Evolutionary conservation across 2,113 vertebrate genomes (phyloP), one percentile per base, ranked within the genome.

Genomic region (Siphamia tubifer): DNA sequence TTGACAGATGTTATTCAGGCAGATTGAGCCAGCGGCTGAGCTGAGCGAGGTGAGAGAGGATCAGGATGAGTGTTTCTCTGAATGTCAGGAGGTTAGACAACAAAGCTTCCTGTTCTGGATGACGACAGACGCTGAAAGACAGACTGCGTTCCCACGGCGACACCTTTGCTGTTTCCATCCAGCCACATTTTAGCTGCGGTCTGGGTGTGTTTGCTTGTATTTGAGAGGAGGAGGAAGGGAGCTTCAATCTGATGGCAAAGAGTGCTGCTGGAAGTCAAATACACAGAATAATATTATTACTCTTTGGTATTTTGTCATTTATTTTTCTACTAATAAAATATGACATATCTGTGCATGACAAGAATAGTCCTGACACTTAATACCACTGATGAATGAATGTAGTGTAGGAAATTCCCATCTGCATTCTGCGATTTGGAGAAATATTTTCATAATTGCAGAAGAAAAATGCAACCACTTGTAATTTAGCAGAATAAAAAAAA

Each of bases 1-100:
- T 79, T 84, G 79, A 91, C 86, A 86, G 87, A 82, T 87, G 81
- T 79, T 81, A 32, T 74, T 84, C 28, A 30, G 76, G 72, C 44
- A 47, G 55, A 52, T 27, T 32, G 66, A 65, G 81, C 30, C 1
- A n/a, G 17, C 2, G 10, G 53, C 30, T 47, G 66, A 63, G 57
- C 32, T 7, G 61, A 47, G 21, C 0, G 39, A 34, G 36, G 20
- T 4, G 2, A 27, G 15, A 28, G 45, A 54, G 32, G 67, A 62
- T 38, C 31, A 40, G 45, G 17, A 52, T 1, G 27, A 48, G 58
- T 13, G 44, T 52, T 48, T 64, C 4, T 47, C n/a, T 42, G 67
- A 24, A 56, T 61, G 56, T 40, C 60, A 43, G 43, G n/a, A 54
- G 48, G 28, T 57, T 21, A 35, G 34, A 47, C 51, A 39, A 32